Conservation (phyloP, 2,797 vertebrate genomes). For the Otus scops region DNA sequence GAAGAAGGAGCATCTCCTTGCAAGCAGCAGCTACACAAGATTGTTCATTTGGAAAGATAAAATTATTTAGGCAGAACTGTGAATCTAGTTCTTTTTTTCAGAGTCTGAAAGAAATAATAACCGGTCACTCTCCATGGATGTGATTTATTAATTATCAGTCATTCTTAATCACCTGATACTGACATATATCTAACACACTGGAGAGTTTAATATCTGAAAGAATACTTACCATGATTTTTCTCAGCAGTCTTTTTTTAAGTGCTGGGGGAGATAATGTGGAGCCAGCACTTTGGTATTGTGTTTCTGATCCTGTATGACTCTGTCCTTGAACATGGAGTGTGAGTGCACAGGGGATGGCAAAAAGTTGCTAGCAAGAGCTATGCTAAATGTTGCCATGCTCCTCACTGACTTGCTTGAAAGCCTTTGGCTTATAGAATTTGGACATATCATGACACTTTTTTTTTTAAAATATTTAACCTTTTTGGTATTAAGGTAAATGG, state of each 20-base stretch:
- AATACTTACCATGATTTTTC: slow-evolving; percentile 34
- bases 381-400: not conserved
- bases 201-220: slow-evolving; percentile 21
- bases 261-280: not conserved
- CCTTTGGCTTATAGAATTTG: not conserved
- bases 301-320: not conserved
- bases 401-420: not conserved
- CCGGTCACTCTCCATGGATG: not conserved
- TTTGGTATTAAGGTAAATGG: not conserved
- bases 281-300: not conserved
- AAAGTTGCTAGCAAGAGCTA: not conserved
- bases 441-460: not conserved
- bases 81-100: not conserved
- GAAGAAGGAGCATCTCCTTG: not conserved
- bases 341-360: not conserved
- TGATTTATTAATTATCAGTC: slow-evolving; percentile 50
- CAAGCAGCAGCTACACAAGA: not conserved
- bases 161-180: slow-evolving; percentile 43
- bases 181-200: slow-evolving; percentile 16
- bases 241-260: slow-evolving; percentile 8
- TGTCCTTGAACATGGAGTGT: not conserved
- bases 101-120: not conserved
- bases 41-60: not conserved
- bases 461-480: not conserved
- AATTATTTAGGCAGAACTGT: not conserved